Evolutionary conservation across 2,113 vertebrate genomes (phyloP), one percentile per base, ranked within the genome.

Genomic region (Lates calcarifer): DNA sequence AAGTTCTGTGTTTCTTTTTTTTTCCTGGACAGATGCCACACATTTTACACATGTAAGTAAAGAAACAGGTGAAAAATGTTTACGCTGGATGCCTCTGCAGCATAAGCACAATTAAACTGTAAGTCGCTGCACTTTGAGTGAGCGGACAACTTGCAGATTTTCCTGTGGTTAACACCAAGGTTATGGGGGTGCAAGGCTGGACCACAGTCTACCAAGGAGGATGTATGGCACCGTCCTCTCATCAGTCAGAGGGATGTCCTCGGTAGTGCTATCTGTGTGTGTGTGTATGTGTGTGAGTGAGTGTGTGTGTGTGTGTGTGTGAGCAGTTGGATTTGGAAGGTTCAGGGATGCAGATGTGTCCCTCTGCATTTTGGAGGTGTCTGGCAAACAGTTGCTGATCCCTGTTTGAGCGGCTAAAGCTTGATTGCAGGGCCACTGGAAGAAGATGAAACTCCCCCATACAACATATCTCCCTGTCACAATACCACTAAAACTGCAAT

Each of bases 401-500:
- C 75, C 37, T 86, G 75, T 83, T 91, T 76, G 39, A 77, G 83
- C 83, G 83, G 73, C 87, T 83, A 77, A 89, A 77, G 75, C 81
- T 73, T 84, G 45, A 87, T 76, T 65, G 74, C 81, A 58, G 51
- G 65, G 41, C 73, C 80, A 63, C 56, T 77, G 82, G 74, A 85
- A 70, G 53, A 53, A 84, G 85, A 92, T 89, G 74, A 94, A 88
- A 83, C 83, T 78, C 72, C 64, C 70, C 74, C 72, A 82, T 82
- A 66, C 85, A 84, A 84, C 84, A 70, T 82, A 83, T 89, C 86
- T 89, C 66, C 63, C 80, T 82, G 75, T 84, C 83, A 79, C 85
- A 87, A 86, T 18, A 53, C 58, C 35, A 84, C 90, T 90, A 81
- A 90, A 91, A 86, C 70, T 69, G 57, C 74, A 82, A 86, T 94